Conservation (phyloP, 2,888 invertebrate genomes). For the Gibbula magus region DNA sequence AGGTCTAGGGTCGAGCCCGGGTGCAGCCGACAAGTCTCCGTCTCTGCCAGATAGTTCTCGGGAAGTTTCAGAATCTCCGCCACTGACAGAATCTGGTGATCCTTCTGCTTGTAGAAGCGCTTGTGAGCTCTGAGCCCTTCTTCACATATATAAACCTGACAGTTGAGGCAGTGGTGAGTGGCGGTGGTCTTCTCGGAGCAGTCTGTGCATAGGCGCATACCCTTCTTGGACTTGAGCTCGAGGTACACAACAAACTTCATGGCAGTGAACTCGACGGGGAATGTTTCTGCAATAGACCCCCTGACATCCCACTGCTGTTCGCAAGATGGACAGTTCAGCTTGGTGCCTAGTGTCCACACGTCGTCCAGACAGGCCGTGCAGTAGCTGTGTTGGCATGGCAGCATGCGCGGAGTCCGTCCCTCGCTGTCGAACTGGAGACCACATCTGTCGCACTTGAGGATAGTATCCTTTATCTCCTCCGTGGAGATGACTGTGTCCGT, state of each 20-base stretch:
- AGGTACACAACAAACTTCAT: constrained; percentile 13
- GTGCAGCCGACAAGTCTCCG: neutral
- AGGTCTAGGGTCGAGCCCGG: neutral
- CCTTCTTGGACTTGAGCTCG: neutral
- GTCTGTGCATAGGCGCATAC: neutral
- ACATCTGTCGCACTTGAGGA: constrained; percentile 7
- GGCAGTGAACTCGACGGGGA: constrained; percentile 5
- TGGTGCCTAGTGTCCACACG: neutral
- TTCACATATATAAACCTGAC: constrained; percentile 2
- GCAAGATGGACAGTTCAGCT: neutral
- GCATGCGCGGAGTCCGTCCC: neutral
- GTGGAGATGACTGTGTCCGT: neutral
- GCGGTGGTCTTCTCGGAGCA: neutral
- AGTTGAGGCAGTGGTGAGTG: neutral
- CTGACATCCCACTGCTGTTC: neutral
- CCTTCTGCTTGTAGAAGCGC: constrained; percentile 5
- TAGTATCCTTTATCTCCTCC: neutral
- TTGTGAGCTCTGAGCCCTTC: constrained; percentile 1
- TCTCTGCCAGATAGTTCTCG: neutral
- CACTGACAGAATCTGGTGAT: neutral
- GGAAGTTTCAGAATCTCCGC: neutral
- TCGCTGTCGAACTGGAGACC: constrained; percentile 9
- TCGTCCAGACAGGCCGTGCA: neutral
- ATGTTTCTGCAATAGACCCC: neutral
- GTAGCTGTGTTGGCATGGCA: constrained; percentile 9